These are phyloP conservation scores for Caenorhabditis virilis DNA, from an alignment of 2,888 invertebrate genomes.

Conservation along the genomic window DNA sequence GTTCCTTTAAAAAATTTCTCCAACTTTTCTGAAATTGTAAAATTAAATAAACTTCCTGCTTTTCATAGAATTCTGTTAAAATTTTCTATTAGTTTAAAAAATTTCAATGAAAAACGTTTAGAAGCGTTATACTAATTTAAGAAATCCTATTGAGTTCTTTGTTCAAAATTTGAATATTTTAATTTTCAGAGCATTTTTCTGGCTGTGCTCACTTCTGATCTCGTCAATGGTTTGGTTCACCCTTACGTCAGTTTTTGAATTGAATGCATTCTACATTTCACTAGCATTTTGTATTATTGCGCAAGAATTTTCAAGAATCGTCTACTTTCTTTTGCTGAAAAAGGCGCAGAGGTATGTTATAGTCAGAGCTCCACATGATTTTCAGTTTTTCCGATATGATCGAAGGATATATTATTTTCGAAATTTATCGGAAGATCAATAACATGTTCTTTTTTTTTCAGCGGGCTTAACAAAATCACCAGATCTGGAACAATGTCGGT, in stretches of 20 bases:
- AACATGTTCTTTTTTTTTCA: conserved; percentile 60
- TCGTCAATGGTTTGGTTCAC: conserved; percentile 87
- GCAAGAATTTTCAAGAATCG: conserved; percentile 81
- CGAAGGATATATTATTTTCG: no score
- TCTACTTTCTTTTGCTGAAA: conserved; percentile 72
- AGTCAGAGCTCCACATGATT: no score
- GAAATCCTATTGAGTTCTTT: no score
- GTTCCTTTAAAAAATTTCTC: not conserved
- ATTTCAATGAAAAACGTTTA: no score
- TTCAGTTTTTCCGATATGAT: no score
- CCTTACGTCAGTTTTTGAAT: conserved; percentile 74
- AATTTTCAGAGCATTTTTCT: conserved; percentile 75
- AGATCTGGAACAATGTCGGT: conserved; percentile 72
- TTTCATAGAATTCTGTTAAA: no score
- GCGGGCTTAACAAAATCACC: conserved; percentile 85
- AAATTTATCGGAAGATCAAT: not conserved
- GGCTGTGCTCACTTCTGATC: conserved; percentile 86
- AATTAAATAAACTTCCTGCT: no score
- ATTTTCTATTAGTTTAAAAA: no score
- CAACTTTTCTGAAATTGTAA: no score
- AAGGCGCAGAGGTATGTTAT: conserved; percentile 65
- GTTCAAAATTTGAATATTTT: no score
- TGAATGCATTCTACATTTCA: conserved; percentile 78
- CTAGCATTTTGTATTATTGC: conserved; percentile 80
- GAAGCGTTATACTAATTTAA: no score